phyloP scores from a whole-genome alignment of 2,888 invertebrate genomes.

The Aspidiotus rigidus region DNA sequence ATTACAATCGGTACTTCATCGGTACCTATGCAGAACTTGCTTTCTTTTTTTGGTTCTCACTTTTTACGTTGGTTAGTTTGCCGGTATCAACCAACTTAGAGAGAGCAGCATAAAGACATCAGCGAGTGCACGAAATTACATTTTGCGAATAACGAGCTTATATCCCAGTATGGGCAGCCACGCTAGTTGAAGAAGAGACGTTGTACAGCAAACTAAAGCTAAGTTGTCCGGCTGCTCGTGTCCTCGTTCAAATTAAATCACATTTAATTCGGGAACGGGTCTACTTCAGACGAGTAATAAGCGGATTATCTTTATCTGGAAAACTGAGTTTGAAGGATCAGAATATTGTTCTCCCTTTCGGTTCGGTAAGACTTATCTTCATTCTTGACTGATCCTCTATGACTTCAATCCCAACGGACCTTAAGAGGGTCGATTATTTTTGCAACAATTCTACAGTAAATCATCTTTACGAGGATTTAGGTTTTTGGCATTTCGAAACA shows the following conservation, averaged over 20 bases:
- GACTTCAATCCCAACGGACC: conserved; percentile 28
- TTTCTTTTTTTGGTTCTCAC: no score
- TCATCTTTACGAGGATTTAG: not conserved
- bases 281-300: conserved; percentile 29
- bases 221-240: conserved; percentile 14
- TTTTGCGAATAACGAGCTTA: no score
- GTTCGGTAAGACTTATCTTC: conserved; percentile 19
- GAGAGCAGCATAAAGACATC: no score
- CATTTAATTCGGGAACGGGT: conserved; percentile 28
- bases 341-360: conserved; percentile 18
- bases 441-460: not conserved
- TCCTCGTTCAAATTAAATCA: conserved; percentile 23
- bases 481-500: no score
- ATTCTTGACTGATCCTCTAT: conserved; percentile 30
- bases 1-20: no score
- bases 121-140: no score
- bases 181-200: not conserved
- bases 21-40: no score
- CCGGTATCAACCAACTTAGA: no score
- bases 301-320: conserved; percentile 33
- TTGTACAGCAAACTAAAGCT: not conserved
- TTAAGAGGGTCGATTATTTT: not conserved
- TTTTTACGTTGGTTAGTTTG: no score
- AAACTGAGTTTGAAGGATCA: conserved; percentile 28
- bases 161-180: no score